Conservation (phyloP, 2,113 vertebrate genomes). For the Sminthopsis crassicaudata region DNA sequence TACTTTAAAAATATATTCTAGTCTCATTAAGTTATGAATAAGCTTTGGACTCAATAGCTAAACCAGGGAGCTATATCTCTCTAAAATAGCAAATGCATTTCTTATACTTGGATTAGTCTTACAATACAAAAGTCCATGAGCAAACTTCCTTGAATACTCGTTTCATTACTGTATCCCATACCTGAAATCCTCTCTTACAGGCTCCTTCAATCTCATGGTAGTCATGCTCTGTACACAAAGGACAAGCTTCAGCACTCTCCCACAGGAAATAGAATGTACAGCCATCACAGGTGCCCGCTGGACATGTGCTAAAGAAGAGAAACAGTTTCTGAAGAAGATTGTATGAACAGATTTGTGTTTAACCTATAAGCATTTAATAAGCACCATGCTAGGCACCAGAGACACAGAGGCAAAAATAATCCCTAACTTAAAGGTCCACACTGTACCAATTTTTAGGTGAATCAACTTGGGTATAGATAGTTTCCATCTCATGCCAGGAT, state of each 20-base stretch:
- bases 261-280: conserved; percentile 95
- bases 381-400: not conserved
- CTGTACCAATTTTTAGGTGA: not conserved
- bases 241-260: conserved; percentile 95
- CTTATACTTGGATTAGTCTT: not conserved
- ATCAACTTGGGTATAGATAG: not conserved
- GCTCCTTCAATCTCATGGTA: conserved; percentile 95
- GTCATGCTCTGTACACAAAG: conserved; percentile 92
- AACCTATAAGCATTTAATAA: not conserved
- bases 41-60: not conserved
- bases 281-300: conserved; percentile 95
- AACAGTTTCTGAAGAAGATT: conserved; percentile 24
- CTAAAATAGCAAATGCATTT: not conserved
- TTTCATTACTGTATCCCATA: conserved; percentile 66
- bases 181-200: conserved; percentile 94
- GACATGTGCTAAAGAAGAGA: conserved; percentile 87
- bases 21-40: not conserved
- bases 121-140: not conserved
- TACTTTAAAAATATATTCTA: conserved; percentile 18
- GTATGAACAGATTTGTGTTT: not conserved
- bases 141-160: not conserved
- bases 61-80: not conserved
- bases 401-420: not conserved
- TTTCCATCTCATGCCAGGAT: not conserved
- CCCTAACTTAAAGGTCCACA: not conserved